phyloP scores from a whole-genome alignment of 2,113 vertebrate species.

The Sitta europaea region DNA sequence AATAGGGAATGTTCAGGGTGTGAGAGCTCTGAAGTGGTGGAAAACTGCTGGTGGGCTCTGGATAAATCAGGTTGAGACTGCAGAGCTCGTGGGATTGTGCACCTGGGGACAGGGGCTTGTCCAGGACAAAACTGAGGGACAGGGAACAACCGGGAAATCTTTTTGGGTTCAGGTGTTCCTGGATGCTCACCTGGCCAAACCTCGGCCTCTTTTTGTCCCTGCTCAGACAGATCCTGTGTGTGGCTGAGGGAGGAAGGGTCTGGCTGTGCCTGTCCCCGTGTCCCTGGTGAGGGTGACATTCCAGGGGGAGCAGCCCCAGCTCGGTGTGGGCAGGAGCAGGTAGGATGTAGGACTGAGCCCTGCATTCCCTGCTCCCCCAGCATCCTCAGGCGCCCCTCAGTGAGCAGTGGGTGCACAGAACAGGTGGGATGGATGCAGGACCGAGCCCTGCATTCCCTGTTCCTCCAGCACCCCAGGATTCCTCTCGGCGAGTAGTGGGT shows the following conservation, averaged over 20 bases:
- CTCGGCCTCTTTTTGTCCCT: not conserved
- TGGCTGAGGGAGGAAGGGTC: not conserved
- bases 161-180: not conserved
- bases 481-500: not conserved
- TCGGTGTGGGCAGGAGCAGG: not conserved
- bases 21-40: not conserved
- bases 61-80: not conserved
- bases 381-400: not conserved
- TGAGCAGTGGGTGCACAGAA: not conserved
- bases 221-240: not conserved
- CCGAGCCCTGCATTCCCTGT: not conserved
- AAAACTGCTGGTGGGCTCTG: not conserved
- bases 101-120: rapidly evolving
- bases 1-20: not conserved
- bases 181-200: rapidly evolving
- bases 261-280: too few relatives aligned
- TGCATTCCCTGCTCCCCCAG: not conserved
- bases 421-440: too few relatives aligned
- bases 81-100: not conserved
- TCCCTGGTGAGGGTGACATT: rapidly evolving
- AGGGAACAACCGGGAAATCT: rapidly evolving
- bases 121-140: not conserved
- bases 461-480: not conserved
- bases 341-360: rapidly evolving
- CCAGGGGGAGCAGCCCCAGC: not conserved